Percentiles rank a stretch among this genome's conserved stretches.
phyloP scores from a whole-genome alignment of 2,113 vertebrate species.

The Cynopterus brachyotis region DNA sequence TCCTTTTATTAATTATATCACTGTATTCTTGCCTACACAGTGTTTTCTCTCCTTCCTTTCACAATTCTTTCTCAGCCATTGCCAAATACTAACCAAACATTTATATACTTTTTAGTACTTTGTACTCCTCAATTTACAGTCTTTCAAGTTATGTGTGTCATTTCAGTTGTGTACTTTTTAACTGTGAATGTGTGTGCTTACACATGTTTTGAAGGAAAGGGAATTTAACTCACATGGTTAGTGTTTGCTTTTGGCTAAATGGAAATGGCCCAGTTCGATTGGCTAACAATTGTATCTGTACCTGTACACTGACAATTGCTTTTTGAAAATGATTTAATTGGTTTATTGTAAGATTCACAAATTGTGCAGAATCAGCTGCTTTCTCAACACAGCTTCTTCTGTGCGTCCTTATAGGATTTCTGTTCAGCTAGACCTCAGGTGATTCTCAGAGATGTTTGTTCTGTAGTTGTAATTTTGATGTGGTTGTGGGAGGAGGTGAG shows the following conservation, averaged over 20 bases:
- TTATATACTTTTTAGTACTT: conserved; percentile 11
- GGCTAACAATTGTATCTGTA: conserved; percentile 25
- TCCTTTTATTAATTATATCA: conserved; percentile 19
- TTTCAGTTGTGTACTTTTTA: not conserved
- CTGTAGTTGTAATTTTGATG: no score
- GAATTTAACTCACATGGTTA: conserved; percentile 19
- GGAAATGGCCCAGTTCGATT: not conserved
- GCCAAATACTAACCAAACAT: conserved; percentile 14
- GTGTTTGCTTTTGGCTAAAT: not conserved
- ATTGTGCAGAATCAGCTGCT: no score
- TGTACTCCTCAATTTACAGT: not conserved
- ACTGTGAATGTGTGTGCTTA: not conserved
- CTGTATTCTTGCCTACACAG: not conserved
- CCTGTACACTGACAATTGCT: not conserved
- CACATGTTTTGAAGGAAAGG: conserved; percentile 17
- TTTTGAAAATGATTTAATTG: no score
- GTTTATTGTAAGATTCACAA: no score
- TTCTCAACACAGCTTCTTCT: no score
- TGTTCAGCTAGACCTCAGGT: no score
- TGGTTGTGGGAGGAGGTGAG: no score
- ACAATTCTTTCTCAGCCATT: not conserved
- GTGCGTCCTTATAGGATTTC: no score
- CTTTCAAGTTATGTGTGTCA: conserved; percentile 28
- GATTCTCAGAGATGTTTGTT: no score
- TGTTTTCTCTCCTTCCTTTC: not conserved